Percentiles rank a stretch among this genome's conserved stretches.
phyloP scores from a whole-genome alignment of 1,140 invertebrate species.

The Lordiphosa collinella region DNA sequence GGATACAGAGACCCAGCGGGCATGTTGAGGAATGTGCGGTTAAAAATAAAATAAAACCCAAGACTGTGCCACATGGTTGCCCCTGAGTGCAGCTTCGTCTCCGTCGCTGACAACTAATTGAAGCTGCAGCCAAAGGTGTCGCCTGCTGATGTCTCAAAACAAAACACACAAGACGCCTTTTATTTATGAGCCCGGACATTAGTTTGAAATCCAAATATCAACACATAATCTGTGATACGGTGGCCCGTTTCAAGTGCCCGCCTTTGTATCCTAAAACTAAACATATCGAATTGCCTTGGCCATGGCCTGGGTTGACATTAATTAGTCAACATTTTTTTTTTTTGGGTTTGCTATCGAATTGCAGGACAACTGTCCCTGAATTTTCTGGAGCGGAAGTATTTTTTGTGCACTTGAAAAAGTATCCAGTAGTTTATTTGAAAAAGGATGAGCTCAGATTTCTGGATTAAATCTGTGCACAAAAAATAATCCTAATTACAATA shows the following conservation, averaged over 20 bases:
- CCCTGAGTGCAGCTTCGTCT: constrained; percentile 9
- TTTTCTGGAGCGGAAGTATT: constrained; percentile 49
- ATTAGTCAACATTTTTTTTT: constrained; percentile 36
- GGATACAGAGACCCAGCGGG: constrained; percentile 44
- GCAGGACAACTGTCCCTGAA: constrained; percentile 16
- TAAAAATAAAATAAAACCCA: constrained; percentile 64
- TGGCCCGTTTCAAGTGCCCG: constrained; percentile 36
- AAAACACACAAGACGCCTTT: constrained; percentile 22
- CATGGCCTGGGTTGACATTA: constrained; percentile 36
- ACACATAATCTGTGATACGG: constrained; percentile 48
- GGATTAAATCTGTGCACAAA: too few species aligned
- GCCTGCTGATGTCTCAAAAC: constrained; percentile 10
- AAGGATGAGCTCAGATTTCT: constrained; percentile 5
- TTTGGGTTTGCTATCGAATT: constrained; percentile 37
- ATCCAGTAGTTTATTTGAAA: constrained; percentile 11
- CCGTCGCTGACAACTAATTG: constrained; percentile 46
- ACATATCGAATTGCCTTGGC: constrained; percentile 41
- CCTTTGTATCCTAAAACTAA: neutral
- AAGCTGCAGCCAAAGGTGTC: constrained; percentile 13
- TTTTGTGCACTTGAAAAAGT: constrained; percentile 28
- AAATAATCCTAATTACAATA: too few species aligned
- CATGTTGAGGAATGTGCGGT: constrained; percentile 65
- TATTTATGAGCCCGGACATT: constrained; percentile 60
- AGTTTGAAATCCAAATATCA: constrained; percentile 73
- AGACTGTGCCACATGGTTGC: constrained; percentile 55